Base-by-base conservation (phyloP, 2,888 invertebrate species). In the Endomychus coccineus region DNA sequence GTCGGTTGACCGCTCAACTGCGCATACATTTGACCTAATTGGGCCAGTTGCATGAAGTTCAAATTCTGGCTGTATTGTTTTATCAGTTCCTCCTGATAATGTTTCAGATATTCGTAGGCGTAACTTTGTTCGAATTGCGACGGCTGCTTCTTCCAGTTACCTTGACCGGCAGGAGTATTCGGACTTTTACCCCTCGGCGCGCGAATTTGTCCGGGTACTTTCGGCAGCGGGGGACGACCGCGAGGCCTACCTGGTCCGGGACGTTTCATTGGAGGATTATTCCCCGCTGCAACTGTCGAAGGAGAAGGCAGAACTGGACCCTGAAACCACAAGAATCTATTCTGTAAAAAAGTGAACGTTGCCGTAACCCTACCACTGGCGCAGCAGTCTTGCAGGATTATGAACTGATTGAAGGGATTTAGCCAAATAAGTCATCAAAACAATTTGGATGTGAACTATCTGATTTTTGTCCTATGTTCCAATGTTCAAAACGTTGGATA, bases 221-320 rank as follows among this genome's bases (percentile, higher is more conserved):
- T 66, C 1, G 64, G 58, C 50, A 71, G 64, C 0, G 72, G 71
- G 1, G 73, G 72, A 2, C 72, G 64, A 21, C 73, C 73, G 9
- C 72, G 56, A 0, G 72, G 71, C 43, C 71, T 58, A 6, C 69
- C 68, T 9, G 27, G 27, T 9, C 6, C 9, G 1, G 33, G 23
- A 10, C 44, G 58, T 44, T 50, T 61, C 12, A 56, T 32, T 1
- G 54, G 52, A 3, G 33, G 10, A 10, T 38, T n/a, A 7, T 34
- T 42, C n/a, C 42, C 27, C 10, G 44, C 49, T 14, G 27, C 11
- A 19, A 48, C 33, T n/a, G 22, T 43, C 9, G 44, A 29, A 6
- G 49, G 47, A 1, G 51, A 31, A 7, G 55, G 55, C 25, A 53
- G 33, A 2, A 54, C 54, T 4, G 56, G 56, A 10, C 51, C 43